phyloP scores from a whole-genome alignment of 1,140 invertebrate species.

The Liolophura sinensis region DNA sequence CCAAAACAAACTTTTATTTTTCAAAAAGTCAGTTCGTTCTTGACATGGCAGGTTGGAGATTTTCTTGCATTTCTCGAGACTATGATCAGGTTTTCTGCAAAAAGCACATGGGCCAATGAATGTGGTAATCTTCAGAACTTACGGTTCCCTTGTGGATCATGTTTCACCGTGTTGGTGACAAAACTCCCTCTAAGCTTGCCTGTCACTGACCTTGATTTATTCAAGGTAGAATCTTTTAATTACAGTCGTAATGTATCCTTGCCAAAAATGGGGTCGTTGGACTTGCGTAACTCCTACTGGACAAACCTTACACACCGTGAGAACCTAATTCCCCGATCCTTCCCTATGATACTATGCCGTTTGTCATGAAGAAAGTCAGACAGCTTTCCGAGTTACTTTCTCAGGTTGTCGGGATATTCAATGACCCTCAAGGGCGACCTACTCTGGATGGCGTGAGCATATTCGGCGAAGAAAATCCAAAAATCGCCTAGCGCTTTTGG shows the following conservation, averaged over 20 bases:
- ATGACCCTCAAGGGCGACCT: too few relatives aligned
- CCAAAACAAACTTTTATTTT: conserved; percentile 24
- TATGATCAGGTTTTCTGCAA: too few relatives aligned
- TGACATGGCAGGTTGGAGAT: neutral
- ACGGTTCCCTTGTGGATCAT: too few relatives aligned
- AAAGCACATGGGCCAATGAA: too few relatives aligned
- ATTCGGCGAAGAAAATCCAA: conserved; percentile 17
- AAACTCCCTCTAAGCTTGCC: too few relatives aligned
- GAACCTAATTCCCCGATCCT: conserved; percentile 8
- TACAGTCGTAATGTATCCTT: too few relatives aligned
- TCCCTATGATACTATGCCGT: conserved; percentile 17
- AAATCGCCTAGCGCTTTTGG: conserved; percentile 15
- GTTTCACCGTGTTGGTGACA: too few relatives aligned
- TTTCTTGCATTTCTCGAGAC: conserved; percentile 9
- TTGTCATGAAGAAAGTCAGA: conserved; percentile 21
- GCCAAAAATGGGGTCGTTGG: conserved; percentile 18
- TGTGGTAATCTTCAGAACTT: too few relatives aligned
- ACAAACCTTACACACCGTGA: conserved; percentile 17
- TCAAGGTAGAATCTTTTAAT: too few relatives aligned
- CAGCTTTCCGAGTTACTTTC: conserved; percentile 13
- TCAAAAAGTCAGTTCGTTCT: conserved; percentile 11
- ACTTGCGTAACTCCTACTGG: conserved; percentile 17
- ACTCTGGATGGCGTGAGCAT: conserved; percentile 9
- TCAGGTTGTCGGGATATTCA: too few relatives aligned
- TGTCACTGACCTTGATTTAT: too few relatives aligned